These are phyloP conservation scores for Eciton burchellii DNA, from an alignment of 1,140 invertebrate species.

Conservation along the genomic window DNA sequence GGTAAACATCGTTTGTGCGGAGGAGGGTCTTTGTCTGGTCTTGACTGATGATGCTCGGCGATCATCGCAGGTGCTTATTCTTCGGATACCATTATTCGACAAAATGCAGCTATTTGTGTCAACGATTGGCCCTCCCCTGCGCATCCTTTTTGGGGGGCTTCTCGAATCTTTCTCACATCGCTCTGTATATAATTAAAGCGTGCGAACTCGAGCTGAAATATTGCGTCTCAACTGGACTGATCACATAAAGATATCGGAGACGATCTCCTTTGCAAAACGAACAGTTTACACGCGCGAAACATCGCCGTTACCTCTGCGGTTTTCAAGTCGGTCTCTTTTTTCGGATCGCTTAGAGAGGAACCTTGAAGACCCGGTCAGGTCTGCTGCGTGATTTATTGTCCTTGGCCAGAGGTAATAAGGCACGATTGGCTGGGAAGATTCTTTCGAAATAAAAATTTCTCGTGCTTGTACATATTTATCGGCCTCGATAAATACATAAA, in stretches of 20 bases:
- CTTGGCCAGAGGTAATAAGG: constrained; percentile 73
- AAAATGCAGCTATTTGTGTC: constrained; percentile 9
- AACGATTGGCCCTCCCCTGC: background rate
- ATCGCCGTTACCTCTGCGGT: constrained; percentile 64
- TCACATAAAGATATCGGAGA: background rate
- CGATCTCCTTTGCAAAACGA: constrained; percentile 48
- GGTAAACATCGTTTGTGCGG: constrained; percentile 33
- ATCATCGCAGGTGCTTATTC: constrained; percentile 21
- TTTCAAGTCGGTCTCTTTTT: constrained; percentile 63
- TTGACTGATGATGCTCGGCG: constrained; percentile 2
- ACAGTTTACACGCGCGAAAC: constrained; percentile 64
- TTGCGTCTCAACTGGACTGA: background rate
- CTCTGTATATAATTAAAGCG: background rate
- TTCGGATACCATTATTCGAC: background rate
- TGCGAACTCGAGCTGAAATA: background rate
- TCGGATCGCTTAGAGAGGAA: constrained; percentile 69
- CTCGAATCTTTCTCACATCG: background rate
- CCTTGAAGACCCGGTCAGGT: constrained; percentile 64
- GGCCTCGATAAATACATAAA: constrained; percentile 32
- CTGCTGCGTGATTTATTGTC: constrained; percentile 72
- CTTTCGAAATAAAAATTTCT: constrained; percentile 70
- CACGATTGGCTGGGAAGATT: constrained; percentile 70
- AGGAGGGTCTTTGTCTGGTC: constrained; percentile 28
- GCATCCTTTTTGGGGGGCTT: background rate
- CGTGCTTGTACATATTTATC: constrained; percentile 57